Percentiles rank a stretch among this genome's conserved stretches.
Evolutionary conservation across 2,113 vertebrate species (phyloP).

Genomic region (Oostethus manadensis): DNA sequence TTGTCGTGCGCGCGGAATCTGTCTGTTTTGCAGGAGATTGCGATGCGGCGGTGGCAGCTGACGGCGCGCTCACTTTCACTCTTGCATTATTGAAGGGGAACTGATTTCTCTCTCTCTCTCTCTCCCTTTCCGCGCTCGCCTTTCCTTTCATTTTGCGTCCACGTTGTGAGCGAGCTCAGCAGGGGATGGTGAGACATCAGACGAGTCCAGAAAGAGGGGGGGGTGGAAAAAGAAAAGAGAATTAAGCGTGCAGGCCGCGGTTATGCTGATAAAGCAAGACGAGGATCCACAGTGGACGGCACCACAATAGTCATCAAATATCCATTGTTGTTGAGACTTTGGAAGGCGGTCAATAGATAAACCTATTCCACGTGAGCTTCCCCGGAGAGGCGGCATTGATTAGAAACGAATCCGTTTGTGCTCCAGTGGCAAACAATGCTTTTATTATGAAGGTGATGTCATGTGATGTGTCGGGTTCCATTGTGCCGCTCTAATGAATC

Average conservation of each 20-base stretch:
- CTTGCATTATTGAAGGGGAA: constrained; percentile 62
- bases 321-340: constrained; percentile 18
- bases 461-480: background rate
- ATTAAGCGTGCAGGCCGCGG: constrained; percentile 6
- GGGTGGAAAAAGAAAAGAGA: background rate
- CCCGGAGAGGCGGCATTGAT: constrained; percentile 30
- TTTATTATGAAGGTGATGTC: constrained; percentile 24
- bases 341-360: constrained; percentile 27
- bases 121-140: constrained; percentile 18
- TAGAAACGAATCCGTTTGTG: constrained; percentile 32
- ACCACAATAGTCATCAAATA: constrained; percentile 8
- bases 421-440: constrained; percentile 16
- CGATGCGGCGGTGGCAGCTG: constrained; percentile 19
- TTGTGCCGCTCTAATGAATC: constrained; percentile 9
- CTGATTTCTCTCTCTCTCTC: constrained; percentile 28
- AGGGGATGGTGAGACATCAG: constrained; percentile 4
- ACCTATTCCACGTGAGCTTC: constrained; percentile 29
- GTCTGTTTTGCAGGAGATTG: constrained; percentile 40
- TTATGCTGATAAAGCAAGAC: constrained; percentile 19
- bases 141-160: constrained; percentile 16
- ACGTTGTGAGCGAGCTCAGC: constrained; percentile 18
- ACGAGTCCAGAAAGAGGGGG: background rate
- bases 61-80: constrained; percentile 43
- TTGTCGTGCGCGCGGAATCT: constrained; percentile 12
- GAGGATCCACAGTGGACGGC: constrained; percentile 11